These are phyloP conservation scores for Rhagonycha fulva DNA, from an alignment of 2,888 invertebrate genomes.

Conservation along the genomic window DNA sequence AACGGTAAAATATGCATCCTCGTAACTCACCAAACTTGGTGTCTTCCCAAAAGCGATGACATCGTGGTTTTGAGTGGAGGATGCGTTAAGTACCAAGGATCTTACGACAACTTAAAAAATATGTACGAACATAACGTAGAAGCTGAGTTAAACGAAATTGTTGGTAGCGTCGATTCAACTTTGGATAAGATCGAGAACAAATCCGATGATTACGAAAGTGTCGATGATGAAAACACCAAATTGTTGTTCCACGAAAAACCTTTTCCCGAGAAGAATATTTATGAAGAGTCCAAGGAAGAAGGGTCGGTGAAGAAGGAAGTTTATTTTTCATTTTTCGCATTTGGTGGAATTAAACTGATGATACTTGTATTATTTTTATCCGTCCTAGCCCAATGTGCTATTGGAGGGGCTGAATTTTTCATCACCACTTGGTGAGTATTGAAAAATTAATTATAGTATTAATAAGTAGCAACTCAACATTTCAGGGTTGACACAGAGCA, in stretches of 20 bases:
- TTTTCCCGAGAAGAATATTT: conserved; percentile 20
- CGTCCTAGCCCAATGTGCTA: conserved; percentile 31
- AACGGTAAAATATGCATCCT: conserved; percentile 61
- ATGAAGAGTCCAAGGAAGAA: conserved; percentile 36
- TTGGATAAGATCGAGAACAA: not conserved
- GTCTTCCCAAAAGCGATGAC: conserved; percentile 55
- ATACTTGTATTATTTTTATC: conserved; percentile 28
- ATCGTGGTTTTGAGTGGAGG: conserved; percentile 62
- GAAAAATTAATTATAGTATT: not conserved
- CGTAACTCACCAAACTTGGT: conserved; percentile 70
- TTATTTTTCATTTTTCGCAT: conserved; percentile 38
- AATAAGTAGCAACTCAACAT: not conserved
- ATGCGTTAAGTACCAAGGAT: conserved; percentile 62
- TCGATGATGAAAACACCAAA: not conserved
- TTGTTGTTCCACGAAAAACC: not conserved
- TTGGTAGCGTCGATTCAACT: not conserved
- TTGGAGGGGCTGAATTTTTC: conserved; percentile 36
- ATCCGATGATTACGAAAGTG: not conserved
- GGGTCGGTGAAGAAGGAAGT: conserved; percentile 37
- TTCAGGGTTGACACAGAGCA: conserved; percentile 34
- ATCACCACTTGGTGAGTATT: conserved; percentile 26
- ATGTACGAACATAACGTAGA: not conserved
- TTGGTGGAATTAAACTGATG: conserved; percentile 35
- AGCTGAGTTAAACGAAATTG: not conserved
- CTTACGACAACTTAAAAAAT: conserved; percentile 54